Base-by-base conservation (phyloP, 1,140 invertebrate species). In the Nasonia giraulti region DNA sequence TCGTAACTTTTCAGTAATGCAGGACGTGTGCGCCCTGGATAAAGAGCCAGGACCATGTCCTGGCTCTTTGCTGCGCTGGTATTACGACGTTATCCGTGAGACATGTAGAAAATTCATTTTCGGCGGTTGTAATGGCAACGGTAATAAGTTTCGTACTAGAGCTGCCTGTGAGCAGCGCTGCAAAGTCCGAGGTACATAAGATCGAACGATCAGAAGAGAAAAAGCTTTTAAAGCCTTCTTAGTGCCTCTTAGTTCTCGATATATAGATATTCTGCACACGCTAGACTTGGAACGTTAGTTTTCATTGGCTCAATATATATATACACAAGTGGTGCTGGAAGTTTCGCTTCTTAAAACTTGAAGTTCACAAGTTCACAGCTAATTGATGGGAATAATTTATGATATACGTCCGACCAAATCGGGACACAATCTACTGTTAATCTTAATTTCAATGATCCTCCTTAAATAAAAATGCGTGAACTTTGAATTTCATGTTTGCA, bases 61-160 rank as follows among this genome's bases (percentile, higher is more conserved):
- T 69, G 93, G 91, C 73, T 92, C 93, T 79, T 91, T 93, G 80
- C 89, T 93, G 69, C 92, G 94, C 75, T 96, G 94, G 94, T 95
- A 94, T 91, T 96, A 94, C 92, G 95, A 96, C 89, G 88, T 90
- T 73, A 87, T 88, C 85, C 89, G 93, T 89, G 89, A 89, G 87
- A 92, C 88, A 85, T 96, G 95, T 91, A 92, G 92, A 85, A 91
- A 92, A 87, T 96, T 96, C 90, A 89, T 92, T 83, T 96, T 95
- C 88, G 93, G 94, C 78, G 95, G 95, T 88, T 96, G 95, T 90
- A 94, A 94, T 87, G 95, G 95, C 76, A 96, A 96, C 90, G 92
- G 90, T 73, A 97, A 97, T 93, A 95, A 94, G 87, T 96, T 96
- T 91, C 91, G 93, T 84, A 93, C 93, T 83, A 87, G 92, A 62